Conservation (phyloP, 2,888 invertebrate species). For the Pycnomerus fuliginosus region DNA sequence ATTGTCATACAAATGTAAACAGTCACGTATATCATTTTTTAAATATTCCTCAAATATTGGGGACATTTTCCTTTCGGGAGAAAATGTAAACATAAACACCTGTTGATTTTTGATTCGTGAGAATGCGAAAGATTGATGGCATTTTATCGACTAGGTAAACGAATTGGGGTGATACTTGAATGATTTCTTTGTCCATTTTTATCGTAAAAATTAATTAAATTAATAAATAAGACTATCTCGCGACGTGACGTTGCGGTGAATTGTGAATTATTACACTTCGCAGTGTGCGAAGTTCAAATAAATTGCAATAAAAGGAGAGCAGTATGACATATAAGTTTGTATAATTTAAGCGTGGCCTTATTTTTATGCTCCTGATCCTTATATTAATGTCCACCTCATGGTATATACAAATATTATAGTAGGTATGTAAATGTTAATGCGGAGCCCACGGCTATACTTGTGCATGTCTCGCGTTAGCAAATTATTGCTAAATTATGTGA, state of each 20-base stretch:
- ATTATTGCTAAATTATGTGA: conserved; percentile 33
- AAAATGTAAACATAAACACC: conserved; percentile 17
- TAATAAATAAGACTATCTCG: too few species aligned
- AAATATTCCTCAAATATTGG: conserved; percentile 11
- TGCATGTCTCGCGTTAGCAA: conserved; percentile 34
- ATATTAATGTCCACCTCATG: conserved; percentile 25
- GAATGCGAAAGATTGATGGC: conserved; percentile 16
- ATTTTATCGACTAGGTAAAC: too few species aligned
- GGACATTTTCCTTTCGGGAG: conserved; percentile 12
- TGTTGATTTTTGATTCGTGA: conserved; percentile 17
- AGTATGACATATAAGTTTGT: conserved; percentile 21
- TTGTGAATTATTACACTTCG: conserved; percentile 7
- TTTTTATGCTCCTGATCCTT: conserved; percentile 23
- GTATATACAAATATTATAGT: conserved; percentile 25
- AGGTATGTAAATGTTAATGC: conserved; percentile 27
- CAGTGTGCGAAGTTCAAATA: conserved; percentile 11
- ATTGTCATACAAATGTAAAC: conserved; percentile 17
- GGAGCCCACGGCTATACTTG: conserved; percentile 23
- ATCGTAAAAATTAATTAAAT: too few species aligned
- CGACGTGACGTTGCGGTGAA: too few species aligned
- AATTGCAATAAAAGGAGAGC: conserved; percentile 21
- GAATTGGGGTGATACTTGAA: too few species aligned
- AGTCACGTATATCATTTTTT: conserved; percentile 8
- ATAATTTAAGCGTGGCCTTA: conserved; percentile 22
- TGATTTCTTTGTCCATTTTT: too few species aligned